Base-by-base conservation (phyloP, 2,797 vertebrate species). In the Pseudomugil tenellus region DNA sequence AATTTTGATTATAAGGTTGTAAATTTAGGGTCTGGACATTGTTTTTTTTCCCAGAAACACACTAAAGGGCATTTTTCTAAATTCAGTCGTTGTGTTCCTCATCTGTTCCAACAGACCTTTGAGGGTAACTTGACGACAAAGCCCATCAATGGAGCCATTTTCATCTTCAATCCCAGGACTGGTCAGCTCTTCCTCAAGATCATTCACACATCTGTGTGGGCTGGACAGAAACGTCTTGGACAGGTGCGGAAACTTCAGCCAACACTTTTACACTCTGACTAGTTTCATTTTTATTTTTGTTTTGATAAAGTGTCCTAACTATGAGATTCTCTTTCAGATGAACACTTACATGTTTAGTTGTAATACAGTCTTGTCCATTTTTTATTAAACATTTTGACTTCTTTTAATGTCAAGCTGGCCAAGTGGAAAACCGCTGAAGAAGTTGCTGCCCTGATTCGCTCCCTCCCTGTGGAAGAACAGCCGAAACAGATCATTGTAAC, bases 361-460 rank as follows among this genome's bases (percentile, higher is more conserved):
- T 11, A n/a, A 29, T 39, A 17, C 14, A 14, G 25, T 31, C 9
- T 3, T 12, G 14, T 7, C 3, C 35, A 0, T 35, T 35, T 35
- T 17, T 2, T 43, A 16, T n/a, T 28, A 28, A 37, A 59, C 43
- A 21, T 17, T 41, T 7, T 13, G 41, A 67, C 46, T 26, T 46
- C 39, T 1, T 5, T 60, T 67, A 43, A 21, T 53, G 57, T 68
- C 58, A 74, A 99, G 98, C 85, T 99, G 93, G 98, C 98, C 67
- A 99, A 99, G 79, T 99, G 98, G 98, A 99, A 99, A 92, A 99
- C 98, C 0, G 98, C 98, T 81, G 98, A 99, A 84, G 98, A 99
- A 86, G 98, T 99, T 74, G 98, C 98, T 77, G 98, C 98, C 67
- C 90, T 99, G 87, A 99, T 99, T 84, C 95, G 97, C n/a, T 99